A percentile compares a stretch with the other conserved stretches of the same genome.
These are phyloP conservation scores for Lutjanus erythropterus DNA, from an alignment of 2,113 vertebrate genomes.

Conservation along the genomic window DNA sequence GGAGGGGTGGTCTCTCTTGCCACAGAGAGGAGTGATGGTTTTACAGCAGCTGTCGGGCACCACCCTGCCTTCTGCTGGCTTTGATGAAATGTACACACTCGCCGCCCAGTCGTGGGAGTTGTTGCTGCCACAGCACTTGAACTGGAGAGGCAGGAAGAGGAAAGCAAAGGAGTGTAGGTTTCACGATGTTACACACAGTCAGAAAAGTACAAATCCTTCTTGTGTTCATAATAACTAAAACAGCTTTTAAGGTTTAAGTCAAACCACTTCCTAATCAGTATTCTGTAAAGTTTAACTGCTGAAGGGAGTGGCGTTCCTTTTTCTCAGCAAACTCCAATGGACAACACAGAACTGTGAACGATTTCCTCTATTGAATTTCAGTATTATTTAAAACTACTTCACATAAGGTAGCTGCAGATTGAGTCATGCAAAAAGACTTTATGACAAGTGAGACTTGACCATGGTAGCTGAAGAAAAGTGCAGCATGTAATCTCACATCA, in stretches of 20 bases:
- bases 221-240: not conserved
- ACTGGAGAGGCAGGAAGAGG: constrained; percentile 73
- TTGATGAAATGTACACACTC: constrained; percentile 83
- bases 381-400: constrained; percentile 6
- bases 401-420: constrained; percentile 2
- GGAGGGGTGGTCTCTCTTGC: constrained; percentile 89
- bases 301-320: not conserved
- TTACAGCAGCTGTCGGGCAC: constrained; percentile 94
- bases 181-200: not conserved
- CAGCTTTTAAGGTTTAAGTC: not conserved
- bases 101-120: constrained; percentile 87
- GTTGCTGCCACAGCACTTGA: constrained; percentile 92
- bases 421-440: not conserved
- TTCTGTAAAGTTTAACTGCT: not conserved
- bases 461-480: not conserved
- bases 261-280: not conserved
- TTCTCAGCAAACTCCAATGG: not conserved
- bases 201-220: not conserved
- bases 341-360: not conserved
- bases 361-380: constrained; percentile 1
- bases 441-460: not conserved
- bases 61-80: constrained; percentile 65
- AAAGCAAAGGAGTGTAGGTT: not conserved
- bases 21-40: constrained; percentile 84
- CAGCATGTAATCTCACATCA: not conserved